Evolutionary conservation across 2,113 vertebrate genomes (phyloP), one percentile per base, ranked within the genome.

Genomic region (Lepus americanus): DNA sequence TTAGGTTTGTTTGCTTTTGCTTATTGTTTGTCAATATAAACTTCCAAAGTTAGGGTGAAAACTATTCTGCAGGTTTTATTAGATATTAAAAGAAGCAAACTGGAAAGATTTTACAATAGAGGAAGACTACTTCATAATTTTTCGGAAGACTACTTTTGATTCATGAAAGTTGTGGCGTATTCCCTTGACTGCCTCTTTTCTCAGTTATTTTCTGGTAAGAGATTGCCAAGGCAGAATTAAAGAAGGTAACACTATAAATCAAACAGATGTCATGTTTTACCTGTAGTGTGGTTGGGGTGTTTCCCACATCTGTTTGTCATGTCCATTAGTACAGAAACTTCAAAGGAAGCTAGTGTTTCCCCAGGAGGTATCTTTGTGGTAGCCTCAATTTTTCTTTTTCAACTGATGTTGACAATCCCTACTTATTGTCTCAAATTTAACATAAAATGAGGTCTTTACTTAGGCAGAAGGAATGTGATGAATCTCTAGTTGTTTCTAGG

Each of bases 271-370:
- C 59, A 0, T 76, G 63, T 90, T 82, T 90, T 87, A 90, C 91
- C 81, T 92, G 81, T 69, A 89, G 66, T n/a, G 0, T 59, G 49
- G 39, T 73, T 81, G 84, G 53, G 27, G 17, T 87, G 92, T 93
- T 97, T 13, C 39, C 91, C 92, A 96, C 98, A 97, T 98, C 98
- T 97, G 92, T 97, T 96, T 94, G 91, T 98, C 61, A 8, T 95
- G 73, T 98, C 95, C 95, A 87, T 93, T 93, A 97, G 96, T 89
- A 64, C 74, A 86, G 92, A 94, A 97, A 96, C 97, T 97, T 98
- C 96, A 97, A 97, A 97, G 96, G 90, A 93, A 97, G 92, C 98
- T 97, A 67, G 29, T 78, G 61, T 93, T 97, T 94, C 88, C 94
- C 97, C 67, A 53, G 92, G 73, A 96, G 90, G 84, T 87, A 39